Evolutionary conservation across 1,140 invertebrate genomes (phyloP), one percentile per base, ranked within the genome.

Genomic region (Drosophila carrolli): DNA sequence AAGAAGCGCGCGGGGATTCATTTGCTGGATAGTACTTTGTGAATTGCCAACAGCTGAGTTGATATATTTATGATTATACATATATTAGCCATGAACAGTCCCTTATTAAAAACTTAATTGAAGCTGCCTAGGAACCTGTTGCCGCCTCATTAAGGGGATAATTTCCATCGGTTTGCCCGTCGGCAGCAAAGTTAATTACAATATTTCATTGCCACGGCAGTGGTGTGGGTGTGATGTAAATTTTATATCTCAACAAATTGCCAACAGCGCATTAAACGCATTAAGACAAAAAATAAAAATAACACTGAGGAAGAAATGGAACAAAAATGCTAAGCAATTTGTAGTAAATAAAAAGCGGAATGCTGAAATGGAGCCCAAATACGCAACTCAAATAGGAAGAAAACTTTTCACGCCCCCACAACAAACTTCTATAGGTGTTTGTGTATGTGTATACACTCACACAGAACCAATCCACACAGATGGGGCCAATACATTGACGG

Each of bases 151-250:
- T 80, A 89, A 68, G 35, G 44, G 71, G 50, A 48, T 50, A 54
- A 43, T 71, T 73, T 73, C 14, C 48, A 62, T 73, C 46, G 38
- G 50, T 70, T 77, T 71, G 47, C 37, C 66, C 29, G 59, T 60
- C 11, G 68, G 57, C 63, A 62, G 50, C 41, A 72, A 89, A 83
- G 63, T 89, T 88, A 83, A 88, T 88, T 88, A 89, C 63, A 77
- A 83, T 84, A 76, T 83, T 84, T 84, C 60, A 84, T 83, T 63
- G 58, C 44, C 16, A 5, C 46, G 46, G 44, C 11, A n/a, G 40
- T 32, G 8, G 16, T 19, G 46, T 5, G 32, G 35, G 16, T 19
- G n/a, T 16, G 11, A 13, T 61, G 51, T 54, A 66, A 68, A 58
- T 80, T 83, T 63, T 66, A 88, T 79, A 76, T 37, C 44, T 32